Evolutionary conservation across 2,113 vertebrate genomes (phyloP), one percentile per base, ranked within the genome.

Genomic region (Silurus glanis): DNA sequence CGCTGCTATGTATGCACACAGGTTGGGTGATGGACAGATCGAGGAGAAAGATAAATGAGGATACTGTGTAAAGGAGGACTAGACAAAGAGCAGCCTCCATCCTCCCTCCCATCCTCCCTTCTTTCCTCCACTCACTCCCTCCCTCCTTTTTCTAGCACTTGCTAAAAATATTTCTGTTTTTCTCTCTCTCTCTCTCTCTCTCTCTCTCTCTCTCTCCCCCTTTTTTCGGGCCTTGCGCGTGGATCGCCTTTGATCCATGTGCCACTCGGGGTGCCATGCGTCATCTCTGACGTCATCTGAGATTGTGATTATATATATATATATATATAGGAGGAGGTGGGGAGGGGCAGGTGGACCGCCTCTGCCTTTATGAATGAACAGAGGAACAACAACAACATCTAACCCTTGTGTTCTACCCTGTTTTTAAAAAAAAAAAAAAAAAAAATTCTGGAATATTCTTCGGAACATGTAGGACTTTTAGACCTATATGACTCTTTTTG

Each of bases 281-380:
- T 92, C 88, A 90, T 83, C 87, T 67, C 56, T 92, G 91, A 92
- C 89, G 89, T 91, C 91, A 90, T 87, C 83, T 12, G 53, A 76
- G 49, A 37, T 37, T 37, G 37, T 37, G 37, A 37, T n/a, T n/a
- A n/a, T n/a, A n/a, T n/a, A n/a, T n/a, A n/a, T n/a, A n/a, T 13
- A 56, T 56, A 56, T 13, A 13, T 9, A 13, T 9, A 13, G 8
- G 55, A 56, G 13, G 8, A 56, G 8, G 55, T 56, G 55, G 13
- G 55, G 13, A 2, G 3, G 84, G 72, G 90, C 89, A 87, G 91
- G 89, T 83, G 88, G 90, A 85, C 88, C 82, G 79, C 62, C 25
- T 71, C 78, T 64, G 86, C 64, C 58, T 71, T 62, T 83, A 87
- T 92, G 88, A 92, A 91, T 92, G 91, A 92, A 88, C 81, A 88